Evolutionary conservation across 2,888 invertebrate species (phyloP).

Genomic region (Neoscelio sp.): DNA sequence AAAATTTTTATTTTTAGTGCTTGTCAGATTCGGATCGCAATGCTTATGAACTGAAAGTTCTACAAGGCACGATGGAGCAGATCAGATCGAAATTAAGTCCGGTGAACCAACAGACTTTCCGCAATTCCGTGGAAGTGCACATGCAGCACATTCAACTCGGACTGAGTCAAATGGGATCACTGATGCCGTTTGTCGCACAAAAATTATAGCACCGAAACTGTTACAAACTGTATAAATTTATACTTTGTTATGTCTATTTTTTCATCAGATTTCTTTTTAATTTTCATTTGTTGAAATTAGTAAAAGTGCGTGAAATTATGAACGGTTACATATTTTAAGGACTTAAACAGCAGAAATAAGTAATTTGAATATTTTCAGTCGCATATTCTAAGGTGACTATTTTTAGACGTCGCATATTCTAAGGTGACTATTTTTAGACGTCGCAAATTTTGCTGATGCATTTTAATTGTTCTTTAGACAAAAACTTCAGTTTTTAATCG

Average conservation of each 20-base stretch:
- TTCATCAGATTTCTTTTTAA: no score
- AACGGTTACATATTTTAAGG: no score
- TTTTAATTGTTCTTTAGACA: no score
- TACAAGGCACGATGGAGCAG: slow-evolving; percentile 96
- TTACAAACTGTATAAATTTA: slow-evolving; percentile 49
- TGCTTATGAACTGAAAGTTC: slow-evolving; percentile 94
- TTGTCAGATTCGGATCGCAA: slow-evolving; percentile 92
- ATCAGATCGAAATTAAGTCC: slow-evolving; percentile 92
- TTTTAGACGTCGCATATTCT: background rate
- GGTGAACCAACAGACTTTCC: slow-evolving; percentile 90
- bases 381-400: background rate
- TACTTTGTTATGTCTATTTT: slow-evolving; percentile 45
- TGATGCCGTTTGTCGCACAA: slow-evolving; percentile 81
- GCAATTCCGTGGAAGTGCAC: slow-evolving; percentile 95
- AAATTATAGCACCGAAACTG: slow-evolving; percentile 76
- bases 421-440: background rate
- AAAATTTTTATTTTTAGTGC: slow-evolving; percentile 83
- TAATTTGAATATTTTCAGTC: no score
- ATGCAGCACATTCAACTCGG: slow-evolving; percentile 95
- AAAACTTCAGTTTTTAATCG: no score
- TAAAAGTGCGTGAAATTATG: no score
- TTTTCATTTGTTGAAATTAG: no score
- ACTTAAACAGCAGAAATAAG: no score
- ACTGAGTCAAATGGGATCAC: slow-evolving; percentile 82
- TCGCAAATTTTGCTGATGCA: background rate